Percentiles rank a stretch among this genome's conserved stretches.
These are phyloP conservation scores for Rhombomys opimus DNA, from an alignment of 2,113 vertebrate species.

Conservation along the genomic window DNA sequence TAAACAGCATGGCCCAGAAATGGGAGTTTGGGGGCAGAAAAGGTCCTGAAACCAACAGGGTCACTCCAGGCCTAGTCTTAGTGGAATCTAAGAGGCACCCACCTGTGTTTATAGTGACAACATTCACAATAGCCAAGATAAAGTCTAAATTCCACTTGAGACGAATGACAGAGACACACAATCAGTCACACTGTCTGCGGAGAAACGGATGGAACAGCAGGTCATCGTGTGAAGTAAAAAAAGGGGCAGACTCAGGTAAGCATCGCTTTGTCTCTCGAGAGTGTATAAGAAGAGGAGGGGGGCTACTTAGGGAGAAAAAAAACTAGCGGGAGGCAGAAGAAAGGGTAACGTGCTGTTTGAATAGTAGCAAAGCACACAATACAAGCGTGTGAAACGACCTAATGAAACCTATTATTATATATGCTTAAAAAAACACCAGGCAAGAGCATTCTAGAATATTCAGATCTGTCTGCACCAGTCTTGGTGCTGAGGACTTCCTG, in stretches of 20 bases:
- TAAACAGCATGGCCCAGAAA: neutral
- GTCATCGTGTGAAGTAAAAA: neutral
- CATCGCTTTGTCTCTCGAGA: neutral
- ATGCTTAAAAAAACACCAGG: neutral
- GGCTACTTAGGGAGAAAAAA: neutral
- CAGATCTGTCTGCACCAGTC: neutral
- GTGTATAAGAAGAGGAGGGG: neutral
- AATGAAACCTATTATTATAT: neutral
- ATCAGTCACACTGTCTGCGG: neutral
- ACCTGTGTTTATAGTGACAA: neutral
- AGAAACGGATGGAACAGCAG: neutral
- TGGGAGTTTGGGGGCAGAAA: neutral
- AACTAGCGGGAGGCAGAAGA: neutral
- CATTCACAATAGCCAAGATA: neutral
- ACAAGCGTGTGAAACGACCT: too few species aligned
- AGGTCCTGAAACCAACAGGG: neutral
- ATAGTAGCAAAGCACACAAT: neutral
- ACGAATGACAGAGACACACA: neutral
- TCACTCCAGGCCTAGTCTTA: neutral
- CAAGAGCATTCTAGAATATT: neutral
- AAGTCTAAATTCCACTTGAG: neutral
- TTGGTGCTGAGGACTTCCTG: neutral
- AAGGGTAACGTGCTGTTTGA: neutral
- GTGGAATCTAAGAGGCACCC: neutral
- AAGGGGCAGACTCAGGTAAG: too few species aligned